A percentile compares a stretch with the other conserved stretches of the same genome.
Conservation (phyloP, 2,888 invertebrate genomes). For the Cephus runcator region DNA sequence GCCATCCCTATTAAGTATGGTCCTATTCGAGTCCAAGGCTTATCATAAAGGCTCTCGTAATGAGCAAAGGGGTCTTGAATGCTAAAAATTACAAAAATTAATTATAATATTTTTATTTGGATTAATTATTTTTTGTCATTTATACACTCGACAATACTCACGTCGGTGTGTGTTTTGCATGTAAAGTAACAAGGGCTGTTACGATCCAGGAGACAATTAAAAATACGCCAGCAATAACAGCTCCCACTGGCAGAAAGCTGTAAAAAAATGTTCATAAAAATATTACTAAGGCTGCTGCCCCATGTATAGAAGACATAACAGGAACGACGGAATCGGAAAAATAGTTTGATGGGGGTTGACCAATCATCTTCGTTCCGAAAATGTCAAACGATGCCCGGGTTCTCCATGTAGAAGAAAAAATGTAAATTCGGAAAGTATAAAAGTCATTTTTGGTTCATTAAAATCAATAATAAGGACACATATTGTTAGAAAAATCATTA, state of each 20-base stretch:
- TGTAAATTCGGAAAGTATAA: no score
- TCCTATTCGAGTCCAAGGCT: constrained; percentile 61
- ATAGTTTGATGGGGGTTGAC: no score
- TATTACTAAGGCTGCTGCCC: neutral
- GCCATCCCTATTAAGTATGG: constrained; percentile 61
- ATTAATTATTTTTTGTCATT: neutral
- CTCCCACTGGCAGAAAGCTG: constrained; percentile 48
- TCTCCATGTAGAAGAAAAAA: no score
- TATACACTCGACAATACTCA: constrained; percentile 29
- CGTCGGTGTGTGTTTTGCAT: constrained; percentile 52
- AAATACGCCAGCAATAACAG: constrained; percentile 58
- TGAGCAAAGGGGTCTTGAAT: constrained; percentile 51
- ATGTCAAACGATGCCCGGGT: no score
- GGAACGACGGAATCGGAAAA: no score
- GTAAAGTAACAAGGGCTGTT: constrained; percentile 66
- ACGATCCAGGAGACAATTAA: constrained; percentile 67
- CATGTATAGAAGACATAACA: no score
- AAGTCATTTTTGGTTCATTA: no score
- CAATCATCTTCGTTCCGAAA: no score
- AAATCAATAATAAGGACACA: no score
- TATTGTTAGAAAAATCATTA: no score
- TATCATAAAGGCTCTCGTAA: constrained; percentile 55
- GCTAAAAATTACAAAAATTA: constrained; percentile 29
- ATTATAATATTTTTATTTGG: neutral
- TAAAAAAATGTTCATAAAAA: constrained; percentile 4